Conservation (phyloP, 2,113 vertebrate genomes). For the Tachysurus fulvidraco region DNA sequence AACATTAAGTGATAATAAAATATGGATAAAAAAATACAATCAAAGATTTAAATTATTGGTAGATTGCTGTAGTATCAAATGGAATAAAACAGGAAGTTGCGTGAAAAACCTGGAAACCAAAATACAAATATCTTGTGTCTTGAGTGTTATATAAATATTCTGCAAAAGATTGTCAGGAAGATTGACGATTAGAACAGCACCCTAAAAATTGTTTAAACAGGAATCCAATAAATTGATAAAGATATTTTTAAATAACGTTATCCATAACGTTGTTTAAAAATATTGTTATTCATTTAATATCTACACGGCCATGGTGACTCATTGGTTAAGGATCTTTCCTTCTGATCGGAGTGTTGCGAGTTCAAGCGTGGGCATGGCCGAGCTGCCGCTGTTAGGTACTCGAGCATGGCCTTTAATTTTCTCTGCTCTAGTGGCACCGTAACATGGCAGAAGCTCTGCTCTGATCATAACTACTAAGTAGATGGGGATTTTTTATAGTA, state of each 20-base stretch:
- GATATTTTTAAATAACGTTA: not conserved
- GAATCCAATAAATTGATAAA: not conserved
- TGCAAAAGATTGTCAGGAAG: not conserved
- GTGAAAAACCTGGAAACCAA: not conserved
- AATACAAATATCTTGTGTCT: not conserved
- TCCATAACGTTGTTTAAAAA: not conserved
- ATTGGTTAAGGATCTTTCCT: not conserved
- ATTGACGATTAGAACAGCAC: not conserved
- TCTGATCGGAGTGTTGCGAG: not conserved
- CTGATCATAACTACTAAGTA: not conserved
- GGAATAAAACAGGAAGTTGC: not conserved
- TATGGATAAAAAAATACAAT: not conserved
- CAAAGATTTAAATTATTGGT: not conserved
- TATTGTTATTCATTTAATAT: too few relatives aligned
- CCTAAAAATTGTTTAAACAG: not conserved
- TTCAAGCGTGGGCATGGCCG: too few relatives aligned
- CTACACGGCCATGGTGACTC: not conserved
- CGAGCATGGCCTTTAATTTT: not conserved
- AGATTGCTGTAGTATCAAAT: not conserved
- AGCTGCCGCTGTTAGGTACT: too few relatives aligned
- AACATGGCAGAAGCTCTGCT: not conserved
- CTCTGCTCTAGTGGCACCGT: not conserved
- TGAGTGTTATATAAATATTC: not conserved
- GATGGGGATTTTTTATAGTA: not conserved
- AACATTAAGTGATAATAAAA: not conserved